Percentiles rank a stretch among this genome's conserved stretches.
These are phyloP conservation scores for Melanocharis versteri DNA, from an alignment of 2,113 vertebrate genomes.

Conservation along the genomic window DNA sequence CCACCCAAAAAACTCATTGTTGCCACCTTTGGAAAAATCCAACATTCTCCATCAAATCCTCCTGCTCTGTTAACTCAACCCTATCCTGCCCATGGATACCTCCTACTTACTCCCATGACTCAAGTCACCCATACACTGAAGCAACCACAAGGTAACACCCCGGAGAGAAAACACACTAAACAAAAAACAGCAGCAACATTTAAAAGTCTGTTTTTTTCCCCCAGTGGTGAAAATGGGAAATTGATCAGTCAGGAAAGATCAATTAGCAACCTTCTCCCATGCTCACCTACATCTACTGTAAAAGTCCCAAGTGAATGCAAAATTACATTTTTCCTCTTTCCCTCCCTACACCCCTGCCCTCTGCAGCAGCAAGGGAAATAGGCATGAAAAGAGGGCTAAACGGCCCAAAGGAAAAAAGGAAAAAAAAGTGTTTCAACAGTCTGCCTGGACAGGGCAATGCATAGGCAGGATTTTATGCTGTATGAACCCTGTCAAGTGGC, in stretches of 20 bases:
- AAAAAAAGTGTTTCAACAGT: not conserved
- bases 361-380: not conserved
- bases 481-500: not conserved
- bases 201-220: not conserved
- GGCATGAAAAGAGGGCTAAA: not conserved
- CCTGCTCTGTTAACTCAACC: not conserved
- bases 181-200: constrained; percentile 7
- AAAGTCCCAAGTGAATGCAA: not conserved
- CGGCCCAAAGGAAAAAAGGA: not conserved
- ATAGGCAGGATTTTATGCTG: not conserved
- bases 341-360: not conserved
- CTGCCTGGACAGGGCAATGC: not conserved
- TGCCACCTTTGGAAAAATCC: not conserved
- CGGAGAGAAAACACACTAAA: not conserved
- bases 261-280: not conserved
- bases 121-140: not conserved
- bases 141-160: constrained; percentile 20
- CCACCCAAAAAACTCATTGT: not conserved
- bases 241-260: not conserved
- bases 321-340: not conserved
- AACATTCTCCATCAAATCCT: not conserved
- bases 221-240: not conserved
- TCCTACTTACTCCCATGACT: constrained; percentile 4
- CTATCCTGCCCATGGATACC: not conserved
- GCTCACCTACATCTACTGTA: not conserved